Evolutionary conservation across 2,797 vertebrate species (phyloP).

Genomic region (Mycteria americana): DNA sequence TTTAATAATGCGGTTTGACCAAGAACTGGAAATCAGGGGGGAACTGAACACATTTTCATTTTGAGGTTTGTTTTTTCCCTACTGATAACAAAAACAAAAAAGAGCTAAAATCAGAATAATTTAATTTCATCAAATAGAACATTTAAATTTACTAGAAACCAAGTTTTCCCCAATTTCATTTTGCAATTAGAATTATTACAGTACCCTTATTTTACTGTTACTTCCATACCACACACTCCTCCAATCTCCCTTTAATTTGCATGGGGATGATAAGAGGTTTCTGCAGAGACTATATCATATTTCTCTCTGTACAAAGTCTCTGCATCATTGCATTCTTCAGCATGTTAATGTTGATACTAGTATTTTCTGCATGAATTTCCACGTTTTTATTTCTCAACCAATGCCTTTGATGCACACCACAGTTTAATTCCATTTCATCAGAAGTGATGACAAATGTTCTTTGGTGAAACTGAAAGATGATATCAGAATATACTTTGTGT

Average conservation of each 20-base stretch:
- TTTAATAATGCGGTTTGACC: neutral
- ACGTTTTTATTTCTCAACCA: neutral
- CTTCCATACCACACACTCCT: neutral
- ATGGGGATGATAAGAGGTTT: neutral
- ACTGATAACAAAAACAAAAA: neutral
- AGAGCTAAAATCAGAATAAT: neutral
- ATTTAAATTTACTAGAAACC: neutral
- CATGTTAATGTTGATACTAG: conserved; percentile 21
- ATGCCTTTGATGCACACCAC: neutral
- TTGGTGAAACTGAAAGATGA: conserved; percentile 19
- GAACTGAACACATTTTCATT: neutral
- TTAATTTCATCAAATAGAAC: neutral
- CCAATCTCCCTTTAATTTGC: neutral
- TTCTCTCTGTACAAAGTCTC: neutral
- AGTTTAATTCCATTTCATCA: conserved; percentile 31
- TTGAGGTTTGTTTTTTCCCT: neutral
- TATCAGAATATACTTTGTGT: conserved; percentile 23
- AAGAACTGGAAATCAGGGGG: neutral
- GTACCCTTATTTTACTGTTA: neutral
- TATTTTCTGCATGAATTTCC: conserved; percentile 22
- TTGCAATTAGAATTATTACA: neutral
- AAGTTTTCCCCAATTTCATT: neutral
- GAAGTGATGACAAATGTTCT: conserved; percentile 42
- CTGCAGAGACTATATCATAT: neutral
- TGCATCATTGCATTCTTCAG: conserved; percentile 6